Base-by-base conservation (phyloP, 35 echinoderm and acorn worm genomes). In the Strongylocentrotus purpuratus region DNA sequence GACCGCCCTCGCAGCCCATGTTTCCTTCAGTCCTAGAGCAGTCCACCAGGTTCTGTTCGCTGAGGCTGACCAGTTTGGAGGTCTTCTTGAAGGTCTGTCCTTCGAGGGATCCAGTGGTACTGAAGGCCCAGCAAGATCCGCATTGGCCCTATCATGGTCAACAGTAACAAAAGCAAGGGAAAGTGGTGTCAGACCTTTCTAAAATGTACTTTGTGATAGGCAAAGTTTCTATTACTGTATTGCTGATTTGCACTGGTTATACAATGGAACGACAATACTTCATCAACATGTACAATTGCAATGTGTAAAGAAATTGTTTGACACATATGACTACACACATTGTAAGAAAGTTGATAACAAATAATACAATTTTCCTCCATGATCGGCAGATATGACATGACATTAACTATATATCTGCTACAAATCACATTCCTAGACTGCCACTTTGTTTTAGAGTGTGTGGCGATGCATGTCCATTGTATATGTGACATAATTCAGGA, bases 61-160 rank as follows among this genome's bases (percentile, higher is more conserved):
- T 98, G 6, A 98, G 92, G 65, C 91, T 94, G 5, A 96, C 45
- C 45, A 98, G 94, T 86, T 95, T 94, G 17, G 48, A 85, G 0
- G 94, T 96, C 88, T 94, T 87, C 28, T 95, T 94, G 46, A 95
- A 98, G 33, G 85, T 95, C 94, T 98, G 97, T 87, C 97, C 97
- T 86, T 98, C 97, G 28, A 98, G 71, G 35, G 97, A 98, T 15
- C 97, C 97, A n/a, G 96, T 98, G 25, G 97, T 92, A 87, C 97
- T 98, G 92, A 98, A 98, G 11, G 97, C 95, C 96, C 96, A 98
- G 94, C 97, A 98, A 7, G 97, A 98, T 70, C 97, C 97, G 94
- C 97, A 98, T 85, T 98, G 96, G 35, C 65, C 93, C 97, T 98
- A 45, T 33, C 33, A 88, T 78, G 22, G 65, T 78, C 65, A 78